phyloP scores from a whole-genome alignment of 2,113 vertebrate genomes.

The Epinephelus moara region DNA sequence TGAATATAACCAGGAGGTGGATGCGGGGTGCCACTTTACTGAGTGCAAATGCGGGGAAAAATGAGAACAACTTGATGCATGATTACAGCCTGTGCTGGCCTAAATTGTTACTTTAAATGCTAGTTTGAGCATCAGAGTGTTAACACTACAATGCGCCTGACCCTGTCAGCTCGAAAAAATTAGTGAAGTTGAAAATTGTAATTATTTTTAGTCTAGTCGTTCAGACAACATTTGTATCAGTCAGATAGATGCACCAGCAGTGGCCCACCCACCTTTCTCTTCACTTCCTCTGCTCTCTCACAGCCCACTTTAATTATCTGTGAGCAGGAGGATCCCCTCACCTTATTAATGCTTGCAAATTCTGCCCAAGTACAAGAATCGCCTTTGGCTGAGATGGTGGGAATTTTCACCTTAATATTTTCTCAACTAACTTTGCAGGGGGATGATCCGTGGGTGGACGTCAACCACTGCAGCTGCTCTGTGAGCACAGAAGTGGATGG shows the following conservation, averaged over 20 bases:
- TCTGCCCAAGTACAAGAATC: slow-evolving; percentile 51
- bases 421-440: slow-evolving; percentile 56
- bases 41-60: slow-evolving; percentile 13
- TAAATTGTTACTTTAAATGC: slow-evolving; percentile 24
- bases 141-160: slow-evolving; percentile 5
- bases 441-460: slow-evolving; percentile 65
- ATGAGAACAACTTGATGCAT: slow-evolving; percentile 29
- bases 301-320: slow-evolving; percentile 61
- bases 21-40: background rate
- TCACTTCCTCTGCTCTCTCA: slow-evolving; percentile 46
- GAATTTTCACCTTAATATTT: slow-evolving; percentile 64
- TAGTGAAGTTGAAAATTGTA: slow-evolving; percentile 27
- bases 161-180: slow-evolving; percentile 37
- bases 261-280: slow-evolving; percentile 20
- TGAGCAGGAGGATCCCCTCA: slow-evolving; percentile 57
- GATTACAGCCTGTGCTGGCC: slow-evolving; percentile 46
- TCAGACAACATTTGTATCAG: slow-evolving; percentile 20
- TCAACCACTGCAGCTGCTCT: slow-evolving; percentile 50
- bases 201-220: slow-evolving; percentile 35
- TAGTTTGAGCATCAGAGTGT: slow-evolving; percentile 19
- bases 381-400: slow-evolving; percentile 51
- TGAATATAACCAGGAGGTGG: slow-evolving; percentile 35
- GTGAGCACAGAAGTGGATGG: slow-evolving; percentile 49
- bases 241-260: slow-evolving; percentile 21
- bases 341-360: slow-evolving; percentile 66